Evolutionary conservation across 2,888 invertebrate genomes (phyloP).

Genomic region (Amphiduros pacificus): DNA sequence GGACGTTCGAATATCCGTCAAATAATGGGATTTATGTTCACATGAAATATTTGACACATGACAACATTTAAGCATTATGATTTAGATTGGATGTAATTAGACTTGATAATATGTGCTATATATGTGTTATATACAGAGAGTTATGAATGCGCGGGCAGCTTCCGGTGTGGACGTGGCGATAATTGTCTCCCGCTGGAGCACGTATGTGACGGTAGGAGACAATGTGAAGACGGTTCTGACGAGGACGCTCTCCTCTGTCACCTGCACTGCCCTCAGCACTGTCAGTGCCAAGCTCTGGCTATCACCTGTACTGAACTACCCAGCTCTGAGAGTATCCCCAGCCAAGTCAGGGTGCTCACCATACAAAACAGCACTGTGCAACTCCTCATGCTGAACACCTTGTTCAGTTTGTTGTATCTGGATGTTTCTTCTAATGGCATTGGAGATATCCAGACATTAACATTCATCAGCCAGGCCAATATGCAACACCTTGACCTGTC

Average conservation of each 20-base stretch:
- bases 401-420: background rate
- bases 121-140: background rate
- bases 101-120: background rate
- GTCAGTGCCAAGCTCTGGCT: background rate
- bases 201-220: conserved; percentile 1
- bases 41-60: too few relatives aligned
- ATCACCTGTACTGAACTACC: background rate
- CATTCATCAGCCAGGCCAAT: background rate
- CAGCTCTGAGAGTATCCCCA: too few relatives aligned
- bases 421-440: background rate
- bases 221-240: conserved; percentile 5
- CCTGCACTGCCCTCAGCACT: background rate
- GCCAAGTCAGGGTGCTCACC: too few relatives aligned
- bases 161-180: background rate
- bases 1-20: too few relatives aligned
- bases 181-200: background rate
- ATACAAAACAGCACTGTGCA: background rate
- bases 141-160: conserved; percentile 1
- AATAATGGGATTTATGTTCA: too few relatives aligned
- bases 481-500: conserved; percentile 2
- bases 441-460: background rate
- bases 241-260: conserved; percentile 1
- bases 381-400: background rate
- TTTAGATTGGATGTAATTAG: background rate
- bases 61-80: background rate